Percentiles rank a stretch among this genome's conserved stretches.
These are phyloP conservation scores for Eulemur coronatus DNA, from an alignment of 2,797 vertebrate species.

Conservation along the genomic window DNA sequence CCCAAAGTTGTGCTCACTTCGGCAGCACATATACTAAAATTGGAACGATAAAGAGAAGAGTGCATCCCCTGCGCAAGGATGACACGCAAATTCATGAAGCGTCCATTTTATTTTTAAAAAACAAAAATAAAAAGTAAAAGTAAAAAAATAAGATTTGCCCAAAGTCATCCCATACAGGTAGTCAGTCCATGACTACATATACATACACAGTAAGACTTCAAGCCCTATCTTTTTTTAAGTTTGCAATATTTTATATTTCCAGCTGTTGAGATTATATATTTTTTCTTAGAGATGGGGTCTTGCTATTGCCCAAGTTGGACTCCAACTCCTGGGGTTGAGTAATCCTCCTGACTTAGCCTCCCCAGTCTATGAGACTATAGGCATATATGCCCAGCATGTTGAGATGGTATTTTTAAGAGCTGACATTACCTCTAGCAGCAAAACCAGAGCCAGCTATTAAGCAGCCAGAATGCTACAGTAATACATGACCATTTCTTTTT, in stretches of 20 bases:
- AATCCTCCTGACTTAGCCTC: not conserved
- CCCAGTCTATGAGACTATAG: not conserved
- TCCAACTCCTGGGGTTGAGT: not conserved
- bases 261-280: not conserved
- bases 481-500: not conserved
- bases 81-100: too few relatives aligned
- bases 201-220: not conserved
- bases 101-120: too few relatives aligned
- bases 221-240: not conserved
- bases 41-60: too few relatives aligned
- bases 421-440: not conserved
- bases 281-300: not conserved
- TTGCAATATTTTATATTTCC: not conserved
- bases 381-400: not conserved
- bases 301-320: not conserved
- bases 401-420: not conserved
- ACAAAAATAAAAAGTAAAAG: too few relatives aligned
- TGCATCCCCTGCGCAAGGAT: too few relatives aligned
- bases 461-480: not conserved
- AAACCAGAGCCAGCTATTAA: not conserved
- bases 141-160: not conserved
- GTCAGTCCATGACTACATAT: not conserved
- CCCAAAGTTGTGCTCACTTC: not conserved
- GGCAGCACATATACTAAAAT: too few relatives aligned
- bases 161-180: not conserved